These are phyloP conservation scores for Picus viridis DNA, from an alignment of 2,797 vertebrate genomes.

Conservation along the genomic window DNA sequence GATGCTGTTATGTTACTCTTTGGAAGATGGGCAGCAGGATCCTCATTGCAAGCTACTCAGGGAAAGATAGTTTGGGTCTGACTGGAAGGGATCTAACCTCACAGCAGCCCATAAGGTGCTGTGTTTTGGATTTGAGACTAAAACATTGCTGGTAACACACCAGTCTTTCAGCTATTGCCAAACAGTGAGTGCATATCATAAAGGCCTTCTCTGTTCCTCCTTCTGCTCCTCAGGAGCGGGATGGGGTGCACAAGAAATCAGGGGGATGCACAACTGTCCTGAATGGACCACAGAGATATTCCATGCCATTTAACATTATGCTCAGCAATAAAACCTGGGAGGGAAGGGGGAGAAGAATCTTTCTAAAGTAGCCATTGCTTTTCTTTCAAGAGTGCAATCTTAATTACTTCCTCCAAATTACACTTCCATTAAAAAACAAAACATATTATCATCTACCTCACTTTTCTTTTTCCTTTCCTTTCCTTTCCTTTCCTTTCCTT, in stretches of 20 bases:
- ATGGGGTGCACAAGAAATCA: background rate
- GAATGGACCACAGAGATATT: background rate
- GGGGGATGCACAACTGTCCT: background rate
- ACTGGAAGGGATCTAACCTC: background rate
- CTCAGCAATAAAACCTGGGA: background rate
- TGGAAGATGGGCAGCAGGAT: background rate
- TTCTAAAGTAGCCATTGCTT: background rate
- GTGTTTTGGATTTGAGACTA: background rate
- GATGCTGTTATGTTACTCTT: background rate
- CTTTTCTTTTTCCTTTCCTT: background rate
- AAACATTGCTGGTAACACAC: too few relatives aligned
- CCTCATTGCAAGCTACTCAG: background rate
- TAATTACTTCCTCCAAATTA: background rate
- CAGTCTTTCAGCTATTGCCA: background rate
- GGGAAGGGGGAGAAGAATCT: background rate
- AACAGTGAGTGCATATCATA: background rate
- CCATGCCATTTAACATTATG: too few relatives aligned
- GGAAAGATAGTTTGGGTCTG: background rate
- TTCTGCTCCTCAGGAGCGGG: background rate
- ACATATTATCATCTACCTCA: background rate
- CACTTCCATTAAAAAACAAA: background rate
- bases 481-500: too few relatives aligned
- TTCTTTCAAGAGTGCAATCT: background rate
- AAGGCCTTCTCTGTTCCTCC: background rate
- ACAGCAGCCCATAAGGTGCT: background rate